These are phyloP conservation scores for Drosophila borealis DNA, from an alignment of 2,888 invertebrate species.

Conservation along the genomic window DNA sequence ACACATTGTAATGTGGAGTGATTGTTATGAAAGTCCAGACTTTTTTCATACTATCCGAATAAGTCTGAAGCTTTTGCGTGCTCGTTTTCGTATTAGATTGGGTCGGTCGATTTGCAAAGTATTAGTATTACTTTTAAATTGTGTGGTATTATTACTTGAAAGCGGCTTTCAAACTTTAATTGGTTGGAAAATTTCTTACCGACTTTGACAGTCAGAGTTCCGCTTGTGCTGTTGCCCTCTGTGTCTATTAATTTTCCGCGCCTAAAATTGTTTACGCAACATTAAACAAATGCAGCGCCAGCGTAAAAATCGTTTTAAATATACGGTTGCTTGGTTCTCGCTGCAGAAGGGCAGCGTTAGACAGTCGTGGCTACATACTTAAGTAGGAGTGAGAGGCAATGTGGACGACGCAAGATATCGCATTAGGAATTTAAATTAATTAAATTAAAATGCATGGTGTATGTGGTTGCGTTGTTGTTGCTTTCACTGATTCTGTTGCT, in stretches of 20 bases:
- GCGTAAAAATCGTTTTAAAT: slow-evolving; percentile 56
- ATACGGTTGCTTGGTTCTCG: slow-evolving; percentile 13
- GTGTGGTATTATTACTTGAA: too few species aligned
- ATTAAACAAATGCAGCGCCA: slow-evolving; percentile 73
- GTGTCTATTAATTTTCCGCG: slow-evolving; percentile 65
- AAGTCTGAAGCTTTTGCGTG: too few species aligned
- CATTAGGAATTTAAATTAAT: slow-evolving; percentile 80
- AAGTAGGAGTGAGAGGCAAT: slow-evolving; percentile 34
- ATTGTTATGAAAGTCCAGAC: too few species aligned
- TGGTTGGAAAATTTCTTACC: slow-evolving; percentile 68
- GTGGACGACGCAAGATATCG: slow-evolving; percentile 61
- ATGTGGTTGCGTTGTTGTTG: slow-evolving; percentile 45
- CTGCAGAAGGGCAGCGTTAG: slow-evolving; percentile 1
- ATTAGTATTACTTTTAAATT: too few species aligned
- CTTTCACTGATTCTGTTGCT: slow-evolving; percentile 15
- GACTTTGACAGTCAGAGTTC: slow-evolving; percentile 39
- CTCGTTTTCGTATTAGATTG: too few species aligned
- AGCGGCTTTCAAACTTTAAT: slow-evolving; percentile 55
- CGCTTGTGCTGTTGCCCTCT: slow-evolving; percentile 11
- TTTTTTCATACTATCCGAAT: too few species aligned
- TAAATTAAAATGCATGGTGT: slow-evolving; percentile 76
- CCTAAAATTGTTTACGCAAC: slow-evolving; percentile 72
- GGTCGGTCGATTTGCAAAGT: too few species aligned
- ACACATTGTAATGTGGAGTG: too few species aligned
- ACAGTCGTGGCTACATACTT: slow-evolving; percentile 44